Percentiles rank a stretch among this genome's conserved stretches.
Conservation (phyloP, 2,888 invertebrate species). For the Amphipoea lucens region DNA sequence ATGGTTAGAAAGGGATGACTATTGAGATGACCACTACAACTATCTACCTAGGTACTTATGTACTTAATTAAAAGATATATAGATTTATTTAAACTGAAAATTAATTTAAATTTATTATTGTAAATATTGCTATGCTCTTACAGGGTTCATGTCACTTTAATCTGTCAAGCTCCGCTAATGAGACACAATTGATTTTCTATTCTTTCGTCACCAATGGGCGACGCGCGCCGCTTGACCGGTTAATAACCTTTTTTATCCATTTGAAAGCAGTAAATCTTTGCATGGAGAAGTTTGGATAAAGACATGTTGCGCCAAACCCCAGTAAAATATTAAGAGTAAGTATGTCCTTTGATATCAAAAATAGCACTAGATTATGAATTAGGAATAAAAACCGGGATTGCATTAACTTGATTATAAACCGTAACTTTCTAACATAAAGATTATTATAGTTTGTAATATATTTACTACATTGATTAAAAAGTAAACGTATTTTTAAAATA, state of each 20-base stretch:
- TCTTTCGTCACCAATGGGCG: too few relatives aligned
- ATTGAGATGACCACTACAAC: not conserved
- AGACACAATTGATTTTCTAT: too few relatives aligned
- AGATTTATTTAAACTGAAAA: not conserved
- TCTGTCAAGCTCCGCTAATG: too few relatives aligned
- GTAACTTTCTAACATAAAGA: not conserved
- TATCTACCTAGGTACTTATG: not conserved
- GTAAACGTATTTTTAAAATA: not conserved
- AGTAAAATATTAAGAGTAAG: not conserved
- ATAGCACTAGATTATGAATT: not conserved
- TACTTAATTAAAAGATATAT: not conserved
- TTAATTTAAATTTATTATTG: not conserved
- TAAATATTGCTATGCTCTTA: not conserved
- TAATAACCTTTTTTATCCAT: not conserved
- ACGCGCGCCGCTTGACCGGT: too few relatives aligned
- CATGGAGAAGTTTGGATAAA: too few relatives aligned
- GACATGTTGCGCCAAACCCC: too few relatives aligned
- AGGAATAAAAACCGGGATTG: not conserved
- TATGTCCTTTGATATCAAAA: not conserved
- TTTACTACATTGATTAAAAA: not conserved
- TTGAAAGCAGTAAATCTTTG: not conserved
- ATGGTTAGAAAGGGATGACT: not conserved
- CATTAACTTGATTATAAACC: not conserved
- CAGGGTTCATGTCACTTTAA: not conserved
- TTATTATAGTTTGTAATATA: not conserved